Base-by-base conservation (phyloP, 2,888 invertebrate genomes). In the Heteromyza rotundicornis region DNA sequence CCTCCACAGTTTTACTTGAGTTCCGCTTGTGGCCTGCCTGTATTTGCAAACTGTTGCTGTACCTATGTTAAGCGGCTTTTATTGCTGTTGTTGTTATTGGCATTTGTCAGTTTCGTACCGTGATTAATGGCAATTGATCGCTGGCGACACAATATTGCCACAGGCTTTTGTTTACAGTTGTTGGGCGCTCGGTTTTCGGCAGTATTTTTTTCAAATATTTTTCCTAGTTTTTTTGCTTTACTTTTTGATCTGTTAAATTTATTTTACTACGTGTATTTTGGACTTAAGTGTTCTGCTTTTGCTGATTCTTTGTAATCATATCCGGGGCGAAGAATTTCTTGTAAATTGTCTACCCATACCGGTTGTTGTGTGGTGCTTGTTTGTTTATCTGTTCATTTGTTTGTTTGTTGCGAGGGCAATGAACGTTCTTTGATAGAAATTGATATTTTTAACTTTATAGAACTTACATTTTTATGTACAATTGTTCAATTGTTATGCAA, bases 61-160 rank as follows among this genome's bases (percentile, higher is more conserved):
- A 19, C 16, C 22, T 14, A n/a, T 49, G n/a, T 19, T 35, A 47
- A 47, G 47, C 47, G 5, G 58, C 22, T n/a, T 35, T 22, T 10
- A 1, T 47, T 57, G 66, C 64, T 64, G 69, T 66, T 68, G 65
- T 68, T 74, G 72, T n/a, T n/a, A n/a, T n/a, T 70, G 65, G 67
- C 59, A 75, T 74, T 74, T 74, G 76, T 76, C 76, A 70, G 74
- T 66, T 65, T 63, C 64, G 66, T 63, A 64, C 63, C 23, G 65
- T 74, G 76, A 74, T 74, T 74, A 74, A 74, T 74, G 74, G 71
- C 68, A 62, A 66, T 65, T 66, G 70, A 69, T 57, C 68, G 59
- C 66, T 64, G 68, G 73, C 73, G 72, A 72, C 74, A 70, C 63
- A 70, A 66, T 66, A 69, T 63, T 62, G 64, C 51, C 62, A 61